Evolutionary conservation across 2,797 vertebrate species (phyloP), one percentile per base, ranked within the genome.

Genomic region (Galago senegalensis): DNA sequence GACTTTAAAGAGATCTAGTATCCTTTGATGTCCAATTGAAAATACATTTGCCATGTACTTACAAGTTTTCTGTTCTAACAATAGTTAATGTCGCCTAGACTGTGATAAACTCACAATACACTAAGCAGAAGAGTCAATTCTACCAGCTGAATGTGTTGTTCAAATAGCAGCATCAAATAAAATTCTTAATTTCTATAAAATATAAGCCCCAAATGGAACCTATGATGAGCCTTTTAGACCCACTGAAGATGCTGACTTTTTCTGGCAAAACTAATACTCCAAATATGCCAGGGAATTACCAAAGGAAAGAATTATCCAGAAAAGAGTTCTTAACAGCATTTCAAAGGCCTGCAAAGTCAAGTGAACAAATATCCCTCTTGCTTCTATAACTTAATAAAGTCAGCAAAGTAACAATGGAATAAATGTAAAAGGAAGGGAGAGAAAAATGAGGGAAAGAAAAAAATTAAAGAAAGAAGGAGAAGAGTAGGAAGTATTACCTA

Each of bases 121-220:
- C 85, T 93, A 89, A 85, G 29, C 49, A 91, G 31, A 84, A 69
- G 31, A 25, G 2, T 84, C 25, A 70, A 61, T 27, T 70, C 34
- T 81, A 46, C 61, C 5, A 95, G 63, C 40, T 60, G 29, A 94
- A 91, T 79, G n/a, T 67, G n/a, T 63, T 77, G 8, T 76, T 95
- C 29, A 94, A 86, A 96, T 60, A 96, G 77, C n/a, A 80, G 29
- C 29, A 87, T 89, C 70, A 92, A 84, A 83, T n/a, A 90, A 53
- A 70, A 92, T 29, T 89, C 9, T 61, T 93, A 85, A 94, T 80
- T 91, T 56, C 27, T 87, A 88, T 67, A 90, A 91, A 73, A 81
- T 80, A 67, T 31, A 94, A 90, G 29, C 25, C 11, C 65, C 85
- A 90, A 84, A 67, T 92, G 23, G 49, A 34, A 77, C 58, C 25